Evolutionary conservation across 2,888 invertebrate genomes (phyloP).

Genomic region (Lissocephala sabroskyi): DNA sequence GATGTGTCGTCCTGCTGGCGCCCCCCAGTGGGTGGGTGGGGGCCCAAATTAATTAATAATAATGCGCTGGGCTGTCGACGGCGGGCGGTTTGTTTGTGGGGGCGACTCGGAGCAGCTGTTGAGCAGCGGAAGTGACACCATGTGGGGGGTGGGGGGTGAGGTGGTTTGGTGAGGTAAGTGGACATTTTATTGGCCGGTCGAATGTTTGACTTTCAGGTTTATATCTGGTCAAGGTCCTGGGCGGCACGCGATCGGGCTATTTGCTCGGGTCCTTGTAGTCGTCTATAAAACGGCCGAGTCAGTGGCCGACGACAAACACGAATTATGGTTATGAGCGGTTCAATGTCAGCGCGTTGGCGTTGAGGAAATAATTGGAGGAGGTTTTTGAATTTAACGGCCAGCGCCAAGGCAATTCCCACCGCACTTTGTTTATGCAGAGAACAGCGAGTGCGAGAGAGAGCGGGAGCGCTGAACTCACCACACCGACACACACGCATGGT

Average conservation of each 20-base stretch:
- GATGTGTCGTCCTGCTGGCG: no score
- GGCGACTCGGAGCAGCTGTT: no score
- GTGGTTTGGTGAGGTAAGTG: no score
- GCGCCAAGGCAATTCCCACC: no score
- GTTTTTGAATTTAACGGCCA: neutral
- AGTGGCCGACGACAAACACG: neutral
- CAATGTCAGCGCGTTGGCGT: no score
- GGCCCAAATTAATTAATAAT: slow-evolving; percentile 56
- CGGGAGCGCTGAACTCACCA: slow-evolving; percentile 21
- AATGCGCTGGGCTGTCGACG: slow-evolving; percentile 30
- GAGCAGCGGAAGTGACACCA: no score
- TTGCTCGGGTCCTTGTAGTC: slow-evolving; percentile 39
- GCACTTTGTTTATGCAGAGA: slow-evolving; percentile 53
- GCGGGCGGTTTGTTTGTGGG: slow-evolving; percentile 4
- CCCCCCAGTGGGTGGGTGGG: slow-evolving; percentile 29
- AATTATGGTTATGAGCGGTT: no score
- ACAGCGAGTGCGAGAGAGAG: neutral
- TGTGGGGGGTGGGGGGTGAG: no score
- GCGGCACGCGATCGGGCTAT: slow-evolving; percentile 51
- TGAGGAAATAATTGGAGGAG: no score
- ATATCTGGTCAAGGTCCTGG: slow-evolving; percentile 51
- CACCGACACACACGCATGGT: slow-evolving; percentile 35
- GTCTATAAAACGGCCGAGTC: neutral
- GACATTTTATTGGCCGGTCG: slow-evolving; percentile 28
- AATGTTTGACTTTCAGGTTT: slow-evolving; percentile 42